These are phyloP conservation scores for Limnephilus auricula DNA, from an alignment of 2,888 invertebrate species.

Conservation along the genomic window DNA sequence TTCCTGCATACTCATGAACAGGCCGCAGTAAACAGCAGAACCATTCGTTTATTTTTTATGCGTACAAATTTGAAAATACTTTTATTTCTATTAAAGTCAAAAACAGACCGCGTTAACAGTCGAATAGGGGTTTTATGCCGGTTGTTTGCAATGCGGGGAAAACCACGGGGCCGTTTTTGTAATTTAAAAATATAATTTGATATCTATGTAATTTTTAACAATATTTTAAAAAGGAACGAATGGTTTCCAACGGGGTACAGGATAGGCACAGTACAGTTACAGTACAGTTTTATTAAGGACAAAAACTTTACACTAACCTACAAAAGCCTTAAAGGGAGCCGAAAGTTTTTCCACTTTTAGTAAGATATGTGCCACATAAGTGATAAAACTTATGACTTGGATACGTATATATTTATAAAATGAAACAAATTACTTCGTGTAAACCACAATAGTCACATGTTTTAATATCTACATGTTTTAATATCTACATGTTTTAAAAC, in stretches of 20 bases:
- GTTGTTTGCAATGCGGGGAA: neutral
- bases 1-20: neutral
- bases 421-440: too few species aligned
- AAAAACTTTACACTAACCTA: too few species aligned
- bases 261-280: too few species aligned
- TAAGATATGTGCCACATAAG: too few species aligned
- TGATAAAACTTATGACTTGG: too few species aligned
- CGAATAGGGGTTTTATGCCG: neutral
- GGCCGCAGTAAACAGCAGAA: constrained; percentile 17
- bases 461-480: too few species aligned
- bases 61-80: neutral
- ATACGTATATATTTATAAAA: too few species aligned
- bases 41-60: neutral
- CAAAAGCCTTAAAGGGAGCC: too few species aligned
- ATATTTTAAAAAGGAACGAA: neutral
- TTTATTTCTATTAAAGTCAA: constrained; percentile 26
- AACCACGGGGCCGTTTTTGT: neutral
- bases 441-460: too few species aligned
- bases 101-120: neutral
- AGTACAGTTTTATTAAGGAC: too few species aligned
- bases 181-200: neutral
- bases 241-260: neutral
- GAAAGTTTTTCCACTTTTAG: too few species aligned
- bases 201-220: neutral
- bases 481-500: too few species aligned